Conservation (phyloP, 2,888 invertebrate genomes). For the Mythimna pallens region DNA sequence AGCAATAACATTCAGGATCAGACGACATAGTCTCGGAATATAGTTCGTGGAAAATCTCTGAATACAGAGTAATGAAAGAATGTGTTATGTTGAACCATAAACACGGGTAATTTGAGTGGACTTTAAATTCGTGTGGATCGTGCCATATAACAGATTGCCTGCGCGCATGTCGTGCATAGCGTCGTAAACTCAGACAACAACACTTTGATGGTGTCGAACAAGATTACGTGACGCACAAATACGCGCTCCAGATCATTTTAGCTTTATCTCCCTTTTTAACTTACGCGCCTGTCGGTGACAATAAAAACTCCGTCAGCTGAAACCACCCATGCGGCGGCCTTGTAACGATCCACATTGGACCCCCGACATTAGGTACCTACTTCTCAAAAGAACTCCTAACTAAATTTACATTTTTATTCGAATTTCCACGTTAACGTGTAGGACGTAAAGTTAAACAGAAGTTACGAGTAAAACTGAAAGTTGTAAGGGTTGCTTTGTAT, state of each 20-base stretch:
- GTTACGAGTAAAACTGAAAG: conserved; percentile 66
- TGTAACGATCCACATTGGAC: conserved; percentile 62
- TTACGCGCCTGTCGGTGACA: conserved; percentile 64
- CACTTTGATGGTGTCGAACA: conserved; percentile 64
- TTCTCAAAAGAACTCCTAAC: conserved; percentile 68
- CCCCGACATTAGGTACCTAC: conserved; percentile 59
- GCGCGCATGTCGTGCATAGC: conserved; percentile 39
- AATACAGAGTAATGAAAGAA: conserved; percentile 25
- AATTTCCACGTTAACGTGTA: conserved; percentile 59
- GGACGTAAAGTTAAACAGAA: conserved; percentile 62
- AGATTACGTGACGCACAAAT: conserved; percentile 53
- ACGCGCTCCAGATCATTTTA: conserved; percentile 45
- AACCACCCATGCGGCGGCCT: conserved; percentile 65
- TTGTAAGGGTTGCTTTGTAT: conserved; percentile 63
- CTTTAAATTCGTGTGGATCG: conserved; percentile 41
- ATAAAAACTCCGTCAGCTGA: conserved; percentile 69
- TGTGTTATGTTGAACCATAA: conserved; percentile 31
- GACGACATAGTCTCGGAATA: conserved; percentile 15
- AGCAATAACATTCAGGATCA: conserved; percentile 10
- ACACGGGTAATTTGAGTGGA: conserved; percentile 50
- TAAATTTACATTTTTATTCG: conserved; percentile 77
- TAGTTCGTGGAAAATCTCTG: conserved; percentile 31
- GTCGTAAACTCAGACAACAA: conserved; percentile 52
- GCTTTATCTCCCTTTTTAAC: conserved; percentile 66
- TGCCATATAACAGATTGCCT: conserved; percentile 48